Conservation (phyloP, 2,888 invertebrate genomes). For the Tanytarsus gracilentus region DNA sequence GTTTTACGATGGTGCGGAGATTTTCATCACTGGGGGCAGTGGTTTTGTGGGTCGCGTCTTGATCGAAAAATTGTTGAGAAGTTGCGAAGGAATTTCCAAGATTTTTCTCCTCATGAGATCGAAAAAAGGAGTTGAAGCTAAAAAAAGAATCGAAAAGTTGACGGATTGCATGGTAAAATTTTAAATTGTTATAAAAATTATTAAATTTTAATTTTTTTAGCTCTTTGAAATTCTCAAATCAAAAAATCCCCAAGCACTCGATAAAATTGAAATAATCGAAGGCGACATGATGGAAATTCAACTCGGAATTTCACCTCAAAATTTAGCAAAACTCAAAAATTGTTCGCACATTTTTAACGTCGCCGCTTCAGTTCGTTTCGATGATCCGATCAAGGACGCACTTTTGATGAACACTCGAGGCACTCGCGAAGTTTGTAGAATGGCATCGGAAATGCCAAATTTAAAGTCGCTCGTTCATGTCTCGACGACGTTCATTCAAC, state of each 20-base stretch:
- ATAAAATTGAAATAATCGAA: slow-evolving; percentile 54
- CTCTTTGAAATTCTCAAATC: slow-evolving; percentile 57
- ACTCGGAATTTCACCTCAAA: slow-evolving; percentile 56
- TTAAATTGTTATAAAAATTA: too few relatives aligned
- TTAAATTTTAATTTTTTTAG: slow-evolving; percentile 38
- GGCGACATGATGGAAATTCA: slow-evolving; percentile 64
- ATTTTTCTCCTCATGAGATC: slow-evolving; percentile 69
- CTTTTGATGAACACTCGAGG: slow-evolving; percentile 50
- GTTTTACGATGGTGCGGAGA: slow-evolving; percentile 34
- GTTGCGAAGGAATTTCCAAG: slow-evolving; percentile 61
- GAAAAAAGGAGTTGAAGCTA: slow-evolving; percentile 56
- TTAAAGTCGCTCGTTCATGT: slow-evolving; percentile 64
- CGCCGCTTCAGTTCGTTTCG: slow-evolving; percentile 52
- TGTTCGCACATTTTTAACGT: slow-evolving; percentile 19
- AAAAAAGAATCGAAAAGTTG: slow-evolving; percentile 55
- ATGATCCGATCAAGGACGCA: slow-evolving; percentile 57
- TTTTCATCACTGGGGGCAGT: slow-evolving; percentile 35
- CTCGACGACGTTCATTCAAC: slow-evolving; percentile 65
- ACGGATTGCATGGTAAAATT: slow-evolving; percentile 52
- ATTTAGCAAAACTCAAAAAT: slow-evolving; percentile 48
- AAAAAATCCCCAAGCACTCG: slow-evolving; percentile 51
- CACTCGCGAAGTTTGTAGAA: slow-evolving; percentile 48
- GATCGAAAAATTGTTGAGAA: slow-evolving; percentile 74
- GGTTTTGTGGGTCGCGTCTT: slow-evolving; percentile 84
- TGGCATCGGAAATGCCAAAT: slow-evolving; percentile 48